These are phyloP conservation scores for Thaumetopoea pityocampa DNA, from an alignment of 1,140 invertebrate genomes.

Conservation along the genomic window DNA sequence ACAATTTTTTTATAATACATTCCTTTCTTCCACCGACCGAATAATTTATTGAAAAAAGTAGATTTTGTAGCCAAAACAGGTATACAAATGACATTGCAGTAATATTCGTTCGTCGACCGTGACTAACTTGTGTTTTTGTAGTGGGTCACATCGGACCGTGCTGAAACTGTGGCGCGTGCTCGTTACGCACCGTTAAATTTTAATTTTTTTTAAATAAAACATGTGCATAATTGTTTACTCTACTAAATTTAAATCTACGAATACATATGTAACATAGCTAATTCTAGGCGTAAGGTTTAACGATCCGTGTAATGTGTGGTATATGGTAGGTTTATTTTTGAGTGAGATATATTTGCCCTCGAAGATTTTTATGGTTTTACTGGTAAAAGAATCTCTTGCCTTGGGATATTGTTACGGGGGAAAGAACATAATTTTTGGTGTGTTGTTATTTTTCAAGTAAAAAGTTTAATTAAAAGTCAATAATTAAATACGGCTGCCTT, in stretches of 20 bases:
- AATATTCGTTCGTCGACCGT: slow-evolving; percentile 58
- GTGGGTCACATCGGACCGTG: slow-evolving; percentile 16
- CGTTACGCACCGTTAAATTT: slow-evolving; percentile 26
- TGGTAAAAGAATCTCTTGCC: too few relatives aligned
- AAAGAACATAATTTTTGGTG: too few relatives aligned
- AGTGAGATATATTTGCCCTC: too few relatives aligned
- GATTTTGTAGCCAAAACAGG: slow-evolving; percentile 19
- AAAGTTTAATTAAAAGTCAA: too few relatives aligned
- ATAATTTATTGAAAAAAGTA: slow-evolving; percentile 27
- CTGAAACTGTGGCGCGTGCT: slow-evolving; percentile 32
- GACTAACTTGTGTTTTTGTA: slow-evolving; percentile 39
- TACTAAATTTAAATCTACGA: too few relatives aligned
- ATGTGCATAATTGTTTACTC: neutral
- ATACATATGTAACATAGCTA: neutral
- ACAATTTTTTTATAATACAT: slow-evolving; percentile 5
- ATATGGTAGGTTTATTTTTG: too few relatives aligned
- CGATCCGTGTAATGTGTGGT: slow-evolving; percentile 5
- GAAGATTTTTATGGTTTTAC: too few relatives aligned
- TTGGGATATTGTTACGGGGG: too few relatives aligned
- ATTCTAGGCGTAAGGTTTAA: neutral
- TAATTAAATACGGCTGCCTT: too few relatives aligned
- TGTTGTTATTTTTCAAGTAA: too few relatives aligned
- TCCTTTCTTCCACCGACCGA: slow-evolving; percentile 14
- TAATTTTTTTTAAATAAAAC: slow-evolving; percentile 7
- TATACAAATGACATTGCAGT: slow-evolving; percentile 15